Conservation (phyloP, 1,140 invertebrate species). For the Sycophila sp. region DNA sequence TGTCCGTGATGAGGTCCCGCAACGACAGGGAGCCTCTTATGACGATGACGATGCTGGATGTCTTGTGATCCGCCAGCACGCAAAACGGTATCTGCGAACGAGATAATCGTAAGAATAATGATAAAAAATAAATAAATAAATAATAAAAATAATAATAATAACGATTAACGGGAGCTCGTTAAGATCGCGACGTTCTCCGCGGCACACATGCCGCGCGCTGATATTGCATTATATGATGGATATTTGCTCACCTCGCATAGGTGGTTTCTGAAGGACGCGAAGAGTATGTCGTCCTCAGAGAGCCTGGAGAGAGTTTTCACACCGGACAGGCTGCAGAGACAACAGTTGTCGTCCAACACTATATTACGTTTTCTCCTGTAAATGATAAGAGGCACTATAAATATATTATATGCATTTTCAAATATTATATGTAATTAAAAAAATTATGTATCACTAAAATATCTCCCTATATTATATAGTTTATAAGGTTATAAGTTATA, state of each 20-base stretch:
- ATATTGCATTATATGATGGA: no score
- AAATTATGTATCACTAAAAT: neutral
- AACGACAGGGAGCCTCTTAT: conserved; percentile 89
- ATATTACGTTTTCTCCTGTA: conserved; percentile 73
- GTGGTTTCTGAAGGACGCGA: conserved; percentile 87
- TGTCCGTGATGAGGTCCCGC: conserved; percentile 89
- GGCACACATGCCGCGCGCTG: no score
- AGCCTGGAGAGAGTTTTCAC: conserved; percentile 81
- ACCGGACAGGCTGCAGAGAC: conserved; percentile 86
- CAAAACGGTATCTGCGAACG: conserved; percentile 82
- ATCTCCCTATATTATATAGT: no score
- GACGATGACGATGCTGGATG: conserved; percentile 82
- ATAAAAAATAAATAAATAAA: no score
- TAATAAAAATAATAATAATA: neutral
- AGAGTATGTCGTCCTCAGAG: conserved; percentile 82
- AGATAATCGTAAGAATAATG: no score
- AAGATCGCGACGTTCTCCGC: no score
- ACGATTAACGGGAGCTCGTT: neutral
- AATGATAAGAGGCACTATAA: neutral
- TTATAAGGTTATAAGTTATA: no score
- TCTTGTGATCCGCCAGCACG: conserved; percentile 85
- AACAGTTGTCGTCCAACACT: conserved; percentile 89
- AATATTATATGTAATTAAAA: neutral
- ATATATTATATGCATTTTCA: neutral
- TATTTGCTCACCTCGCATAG: conserved; percentile 77